phyloP scores from a whole-genome alignment of 2,113 vertebrate species.

The Takifugu bimaculatus region DNA sequence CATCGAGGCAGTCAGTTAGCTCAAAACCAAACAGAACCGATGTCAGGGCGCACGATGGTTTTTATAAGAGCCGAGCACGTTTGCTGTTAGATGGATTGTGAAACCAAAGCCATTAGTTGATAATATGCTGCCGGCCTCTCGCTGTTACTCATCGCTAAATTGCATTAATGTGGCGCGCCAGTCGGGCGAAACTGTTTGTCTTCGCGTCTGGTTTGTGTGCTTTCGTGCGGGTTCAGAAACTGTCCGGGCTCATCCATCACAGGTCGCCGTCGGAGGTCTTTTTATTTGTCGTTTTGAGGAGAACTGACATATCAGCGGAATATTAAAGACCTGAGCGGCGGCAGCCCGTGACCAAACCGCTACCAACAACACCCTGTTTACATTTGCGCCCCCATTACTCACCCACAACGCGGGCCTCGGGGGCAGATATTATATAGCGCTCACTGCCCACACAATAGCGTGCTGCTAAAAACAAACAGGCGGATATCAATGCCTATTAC shows the following conservation, averaged over 20 bases:
- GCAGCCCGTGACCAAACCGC: constrained; percentile 54
- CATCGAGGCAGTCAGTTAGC: too few species aligned
- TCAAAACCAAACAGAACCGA: too few species aligned
- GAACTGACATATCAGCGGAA: constrained; percentile 47
- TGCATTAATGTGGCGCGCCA: constrained; percentile 63
- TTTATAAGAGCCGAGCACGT: constrained; percentile 67
- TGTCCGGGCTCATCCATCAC: constrained; percentile 19
- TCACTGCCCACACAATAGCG: constrained; percentile 40
- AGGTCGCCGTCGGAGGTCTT: constrained; percentile 11
- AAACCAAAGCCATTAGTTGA: constrained; percentile 68
- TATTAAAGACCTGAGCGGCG: constrained; percentile 46
- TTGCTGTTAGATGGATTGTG: constrained; percentile 65
- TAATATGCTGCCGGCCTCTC: constrained; percentile 70
- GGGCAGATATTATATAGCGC: constrained; percentile 42
- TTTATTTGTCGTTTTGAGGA: constrained; percentile 53
- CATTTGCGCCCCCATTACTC: constrained; percentile 65
- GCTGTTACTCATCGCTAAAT: constrained; percentile 71
- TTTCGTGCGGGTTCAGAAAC: constrained; percentile 7
- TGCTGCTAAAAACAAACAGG: constrained; percentile 46
- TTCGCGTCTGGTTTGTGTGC: constrained; percentile 42
- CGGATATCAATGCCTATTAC: constrained; percentile 55
- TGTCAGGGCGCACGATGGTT: constrained; percentile 41
- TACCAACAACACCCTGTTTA: constrained; percentile 56
- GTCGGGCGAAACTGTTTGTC: constrained; percentile 57
- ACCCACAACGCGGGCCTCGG: constrained; percentile 47